Evolutionary conservation across 2,888 invertebrate species (phyloP), one percentile per base, ranked within the genome.

Genomic region (Carabus problematicus): DNA sequence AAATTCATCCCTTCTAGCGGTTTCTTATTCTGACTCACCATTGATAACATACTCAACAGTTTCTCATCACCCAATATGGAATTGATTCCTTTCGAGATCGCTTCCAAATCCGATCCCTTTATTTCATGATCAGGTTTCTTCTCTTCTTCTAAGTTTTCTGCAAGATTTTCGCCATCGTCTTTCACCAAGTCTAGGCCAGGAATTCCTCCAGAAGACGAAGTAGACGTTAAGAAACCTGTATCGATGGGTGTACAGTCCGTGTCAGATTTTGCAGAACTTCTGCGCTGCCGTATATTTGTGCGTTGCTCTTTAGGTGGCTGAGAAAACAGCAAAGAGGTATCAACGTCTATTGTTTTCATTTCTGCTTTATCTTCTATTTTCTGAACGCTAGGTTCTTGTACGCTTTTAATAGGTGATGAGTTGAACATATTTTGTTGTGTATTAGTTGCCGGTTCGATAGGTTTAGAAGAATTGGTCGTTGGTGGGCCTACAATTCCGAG

Each of bases 181-280:
- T 83, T 84, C 8, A 90, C 88, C 70, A 91, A 84, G 83, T 92
- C 91, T 69, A 92, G 83, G 0, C 92, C 92, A 8, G 92, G 92
- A 76, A 92, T 92, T 49, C 87, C 88, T 75, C 86, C 75, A 29
- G 76, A 70, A 9, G 45, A 67, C 41, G 72, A 42, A 11, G 72
- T 71, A 39, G 66, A 41, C 55, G 63, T 47, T 42, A 70, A 60
- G 47, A 49, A 70, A 63, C 63, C 58, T 16, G 64, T 66, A 49
- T 78, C 76, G 63, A 75, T 76, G 45, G 75, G 73, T 18, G 76
- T 78, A 29, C 76, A 73, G 11, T 78, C 76, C 58, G 80, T 73
- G 4, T 68, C 67, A 7, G 61, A 56, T 47, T 62, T 69, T 45
- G 19, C n/a, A 9, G 70, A 64, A 12, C 19, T 29, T 47, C 61